Evolutionary conservation across 2,888 invertebrate species (phyloP), one percentile per base, ranked within the genome.

Genomic region (Portevinia maculata): DNA sequence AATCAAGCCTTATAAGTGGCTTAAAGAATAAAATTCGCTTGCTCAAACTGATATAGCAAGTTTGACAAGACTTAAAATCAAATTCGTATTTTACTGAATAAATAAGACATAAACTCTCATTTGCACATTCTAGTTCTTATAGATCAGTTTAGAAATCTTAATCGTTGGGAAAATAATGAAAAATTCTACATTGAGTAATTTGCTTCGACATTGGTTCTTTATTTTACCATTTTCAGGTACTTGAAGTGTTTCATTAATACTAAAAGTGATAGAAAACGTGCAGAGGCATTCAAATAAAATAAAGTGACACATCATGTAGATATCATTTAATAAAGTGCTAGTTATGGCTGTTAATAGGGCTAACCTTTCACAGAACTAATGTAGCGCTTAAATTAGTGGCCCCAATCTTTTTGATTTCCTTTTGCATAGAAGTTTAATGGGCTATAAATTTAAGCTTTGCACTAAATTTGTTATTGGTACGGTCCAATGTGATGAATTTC

Each of bases 221-320:
- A 74, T 79, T 48, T 44, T 79, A 17, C 79, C 79, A 19, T 69
- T 69, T 57, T 55, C 74, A 79, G 79, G 79, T 79, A 55, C 37
- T 53, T 7, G 11, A 34, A 7, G 17, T 24, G 2, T 24, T 2
- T 2, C 3, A 5, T 24, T 24, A 5, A 24, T 3, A 24, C 2
- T 24, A 24, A 24, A 24, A 24, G 2, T 24, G 5, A n/a, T n/a
- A n/a, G n/a, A n/a, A n/a, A n/a, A n/a, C n/a, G n/a, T n/a, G n/a
- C n/a, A n/a, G n/a, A n/a, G n/a, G n/a, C n/a, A n/a, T n/a, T n/a
- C n/a, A n/a, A n/a, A n/a, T n/a, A n/a, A n/a, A n/a, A n/a, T n/a
- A n/a, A n/a, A n/a, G n/a, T n/a, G n/a, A n/a, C n/a, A n/a, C n/a
- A n/a, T n/a, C n/a, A 3, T n/a, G n/a, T n/a, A n/a, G n/a, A n/a